Percentiles rank a stretch among this genome's conserved stretches.
Conservation (phyloP, 2,113 vertebrate genomes). For the Saguinus imperator region DNA sequence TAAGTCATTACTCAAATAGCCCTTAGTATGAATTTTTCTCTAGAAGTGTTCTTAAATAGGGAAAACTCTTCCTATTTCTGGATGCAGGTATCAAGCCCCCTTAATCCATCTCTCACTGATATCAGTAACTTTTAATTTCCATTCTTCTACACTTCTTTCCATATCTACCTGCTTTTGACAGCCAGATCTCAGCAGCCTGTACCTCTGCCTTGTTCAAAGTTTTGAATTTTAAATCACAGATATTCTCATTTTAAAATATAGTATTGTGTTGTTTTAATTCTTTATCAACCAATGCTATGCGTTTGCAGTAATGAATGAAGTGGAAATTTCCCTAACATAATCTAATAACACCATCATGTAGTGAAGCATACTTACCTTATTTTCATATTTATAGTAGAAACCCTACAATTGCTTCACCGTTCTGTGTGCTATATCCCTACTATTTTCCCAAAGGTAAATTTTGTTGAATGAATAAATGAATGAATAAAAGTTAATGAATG, state of each 20-base stretch:
- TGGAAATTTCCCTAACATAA: neutral
- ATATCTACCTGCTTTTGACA: neutral
- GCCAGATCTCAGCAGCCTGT: neutral
- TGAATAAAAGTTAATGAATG: neutral
- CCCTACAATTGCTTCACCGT: neutral
- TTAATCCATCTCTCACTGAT: accelerated
- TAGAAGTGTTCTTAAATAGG: neutral
- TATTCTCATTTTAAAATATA: neutral
- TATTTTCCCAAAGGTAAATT: neutral
- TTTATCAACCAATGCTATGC: neutral
- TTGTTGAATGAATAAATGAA: neutral
- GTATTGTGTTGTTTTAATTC: neutral
- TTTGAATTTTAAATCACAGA: neutral
- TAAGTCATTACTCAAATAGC: neutral
- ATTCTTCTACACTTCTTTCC: neutral
- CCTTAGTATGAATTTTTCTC: neutral
- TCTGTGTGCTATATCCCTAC: neutral
- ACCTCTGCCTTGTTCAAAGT: neutral
- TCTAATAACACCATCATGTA: neutral
- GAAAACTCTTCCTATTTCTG: neutral
- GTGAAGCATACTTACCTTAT: neutral
- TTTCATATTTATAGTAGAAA: neutral
- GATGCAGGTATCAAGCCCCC: neutral
- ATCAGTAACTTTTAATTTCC: neutral
- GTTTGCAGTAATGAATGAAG: neutral